Evolutionary conservation across 2,888 invertebrate genomes (phyloP).

Genomic region (Biston betularia): DNA sequence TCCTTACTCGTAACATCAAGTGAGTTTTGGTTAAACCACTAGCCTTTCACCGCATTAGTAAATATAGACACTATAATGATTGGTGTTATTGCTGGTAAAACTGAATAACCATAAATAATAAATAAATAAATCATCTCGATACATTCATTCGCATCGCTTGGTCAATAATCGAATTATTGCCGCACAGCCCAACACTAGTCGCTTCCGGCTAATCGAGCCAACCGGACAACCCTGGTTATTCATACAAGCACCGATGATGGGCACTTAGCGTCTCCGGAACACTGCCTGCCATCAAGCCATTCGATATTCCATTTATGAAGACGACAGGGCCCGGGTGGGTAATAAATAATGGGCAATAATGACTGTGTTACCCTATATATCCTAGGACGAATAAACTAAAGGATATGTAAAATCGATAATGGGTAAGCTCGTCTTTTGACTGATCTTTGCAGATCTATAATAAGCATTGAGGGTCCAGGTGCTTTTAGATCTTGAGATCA

Average conservation of each 20-base stretch:
- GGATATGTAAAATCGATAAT: neutral
- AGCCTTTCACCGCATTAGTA: no score
- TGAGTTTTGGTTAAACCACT: no score
- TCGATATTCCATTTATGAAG: conserved; percentile 44
- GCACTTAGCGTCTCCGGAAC: conserved; percentile 38
- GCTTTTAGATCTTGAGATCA: no score
- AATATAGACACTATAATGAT: no score
- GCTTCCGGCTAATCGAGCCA: neutral
- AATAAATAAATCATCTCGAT: neutral
- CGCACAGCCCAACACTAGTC: neutral
- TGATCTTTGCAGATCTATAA: no score
- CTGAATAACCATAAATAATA: no score
- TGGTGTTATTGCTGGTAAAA: no score
- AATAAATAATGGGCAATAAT: conserved; percentile 41
- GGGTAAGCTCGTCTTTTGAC: no score
- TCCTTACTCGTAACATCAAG: no score
- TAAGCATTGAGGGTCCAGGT: no score
- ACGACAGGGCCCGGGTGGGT: conserved; percentile 25
- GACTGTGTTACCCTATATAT: conserved; percentile 24
- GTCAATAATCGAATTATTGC: neutral
- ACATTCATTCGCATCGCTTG: neutral
- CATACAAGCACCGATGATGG: conserved; percentile 33
- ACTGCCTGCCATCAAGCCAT: conserved; percentile 40
- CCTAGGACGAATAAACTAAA: neutral
- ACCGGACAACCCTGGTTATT: neutral